phyloP scores from a whole-genome alignment of 2,113 vertebrate genomes.

The Platanista minor region DNA sequence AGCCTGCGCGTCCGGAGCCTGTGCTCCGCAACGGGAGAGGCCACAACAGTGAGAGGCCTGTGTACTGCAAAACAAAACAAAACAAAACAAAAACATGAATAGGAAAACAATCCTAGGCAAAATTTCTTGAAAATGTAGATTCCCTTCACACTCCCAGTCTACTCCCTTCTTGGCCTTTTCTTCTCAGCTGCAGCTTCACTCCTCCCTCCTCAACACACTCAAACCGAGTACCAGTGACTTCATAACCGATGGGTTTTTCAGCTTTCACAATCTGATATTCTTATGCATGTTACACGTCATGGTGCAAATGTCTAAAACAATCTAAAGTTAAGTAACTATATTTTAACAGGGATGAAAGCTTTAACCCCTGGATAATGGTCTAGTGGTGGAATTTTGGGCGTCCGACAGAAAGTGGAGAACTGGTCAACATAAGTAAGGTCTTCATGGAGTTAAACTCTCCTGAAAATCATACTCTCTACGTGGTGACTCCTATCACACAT shows the following conservation, averaged over 20 bases:
- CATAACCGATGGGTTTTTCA: not conserved
- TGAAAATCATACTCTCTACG: not conserved
- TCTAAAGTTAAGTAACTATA: not conserved
- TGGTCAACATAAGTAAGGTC: not conserved
- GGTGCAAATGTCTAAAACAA: not conserved
- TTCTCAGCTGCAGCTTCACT: not conserved
- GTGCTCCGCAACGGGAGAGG: no score
- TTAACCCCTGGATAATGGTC: not conserved
- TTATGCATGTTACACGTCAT: not conserved
- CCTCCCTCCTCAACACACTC: not conserved
- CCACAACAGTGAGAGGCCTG: no score
- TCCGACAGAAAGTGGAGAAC: not conserved
- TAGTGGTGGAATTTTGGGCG: not conserved
- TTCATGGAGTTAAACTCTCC: not conserved
- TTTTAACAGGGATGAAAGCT: slow-evolving; percentile 16
- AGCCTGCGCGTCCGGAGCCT: no score
- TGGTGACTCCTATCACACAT: not conserved
- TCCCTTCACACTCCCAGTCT: not conserved
- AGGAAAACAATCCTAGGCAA: not conserved
- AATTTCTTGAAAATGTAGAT: not conserved
- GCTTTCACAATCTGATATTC: not conserved
- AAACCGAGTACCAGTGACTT: not conserved
- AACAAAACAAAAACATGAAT: no score
- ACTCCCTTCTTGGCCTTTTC: not conserved
- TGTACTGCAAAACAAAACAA: no score